Conservation (phyloP, 2,888 invertebrate genomes). For the Lycocerus yunnanus region DNA sequence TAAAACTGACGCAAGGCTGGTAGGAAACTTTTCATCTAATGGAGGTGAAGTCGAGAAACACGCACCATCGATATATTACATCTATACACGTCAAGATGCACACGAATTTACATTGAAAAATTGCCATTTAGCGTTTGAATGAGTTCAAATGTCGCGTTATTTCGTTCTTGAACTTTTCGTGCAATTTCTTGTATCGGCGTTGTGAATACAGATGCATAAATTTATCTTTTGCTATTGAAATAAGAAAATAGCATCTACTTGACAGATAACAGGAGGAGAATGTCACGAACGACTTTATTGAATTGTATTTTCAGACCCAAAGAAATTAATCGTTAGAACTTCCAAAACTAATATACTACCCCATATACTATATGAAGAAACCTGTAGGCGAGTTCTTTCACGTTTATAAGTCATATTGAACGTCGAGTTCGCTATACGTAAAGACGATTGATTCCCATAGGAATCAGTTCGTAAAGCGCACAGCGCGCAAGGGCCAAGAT, state of each 20-base stretch:
- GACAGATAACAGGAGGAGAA: constrained; percentile 3
- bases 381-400: constrained; percentile 12
- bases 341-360: constrained; percentile 17
- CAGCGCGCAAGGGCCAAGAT: constrained; percentile 37
- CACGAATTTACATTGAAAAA: constrained; percentile 37
- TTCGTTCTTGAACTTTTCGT: constrained; percentile 28
- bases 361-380: constrained; percentile 7
- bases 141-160: constrained; percentile 30
- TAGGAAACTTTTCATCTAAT: constrained; percentile 32
- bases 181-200: constrained; percentile 22
- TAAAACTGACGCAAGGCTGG: constrained; percentile 39
- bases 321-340: constrained; percentile 17
- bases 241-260: neutral
- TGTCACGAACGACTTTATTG: constrained; percentile 12
- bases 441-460: constrained; percentile 33
- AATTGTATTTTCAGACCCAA: constrained; percentile 11
- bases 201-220: constrained; percentile 26
- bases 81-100: constrained; percentile 27
- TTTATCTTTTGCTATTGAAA: constrained; percentile 21
- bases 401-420: constrained; percentile 31
- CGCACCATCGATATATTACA: constrained; percentile 29
- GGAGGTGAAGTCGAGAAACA: constrained; percentile 20
- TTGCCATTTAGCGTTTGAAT: constrained; percentile 32
- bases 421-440: constrained; percentile 31
- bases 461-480: constrained; percentile 27